Evolutionary conservation across 1,140 invertebrate species (phyloP).

Genomic region (Probaryconus sp.): DNA sequence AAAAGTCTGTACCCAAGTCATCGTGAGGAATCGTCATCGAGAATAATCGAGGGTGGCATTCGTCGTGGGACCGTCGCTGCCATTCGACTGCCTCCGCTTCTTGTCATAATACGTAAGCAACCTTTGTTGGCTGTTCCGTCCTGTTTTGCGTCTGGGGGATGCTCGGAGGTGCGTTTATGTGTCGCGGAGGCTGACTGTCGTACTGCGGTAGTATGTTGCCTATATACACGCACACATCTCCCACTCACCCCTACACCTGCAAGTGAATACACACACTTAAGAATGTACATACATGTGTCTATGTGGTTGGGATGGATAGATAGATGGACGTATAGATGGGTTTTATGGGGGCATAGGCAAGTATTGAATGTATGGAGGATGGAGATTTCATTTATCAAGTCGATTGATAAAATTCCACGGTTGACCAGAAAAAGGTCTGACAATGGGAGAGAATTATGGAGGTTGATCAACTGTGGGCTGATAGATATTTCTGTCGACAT

Average conservation of each 20-base stretch:
- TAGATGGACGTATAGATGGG: not conserved
- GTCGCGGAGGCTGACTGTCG: conserved; percentile 18
- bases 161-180: not conserved
- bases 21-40: no score
- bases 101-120: conserved; percentile 24
- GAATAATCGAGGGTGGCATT: no score
- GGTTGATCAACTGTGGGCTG: conserved; percentile 21
- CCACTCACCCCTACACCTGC: conserved; percentile 2
- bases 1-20: no score
- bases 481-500: conserved; percentile 24
- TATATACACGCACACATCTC: conserved; percentile 14
- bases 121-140: not conserved
- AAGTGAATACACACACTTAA: not conserved
- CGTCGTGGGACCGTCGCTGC: not conserved
- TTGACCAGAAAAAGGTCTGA: conserved; percentile 23
- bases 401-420: conserved; percentile 20
- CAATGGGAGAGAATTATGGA: conserved; percentile 38
- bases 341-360: no score
- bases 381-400: conserved; percentile 34
- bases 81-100: no score
- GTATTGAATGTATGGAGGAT: no score
- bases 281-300: not conserved
- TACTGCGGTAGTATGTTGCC: conserved; percentile 34
- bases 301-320: not conserved
- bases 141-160: not conserved